Conservation (phyloP, 2,113 vertebrate genomes). For the Brachyhypopomus gauderio region DNA sequence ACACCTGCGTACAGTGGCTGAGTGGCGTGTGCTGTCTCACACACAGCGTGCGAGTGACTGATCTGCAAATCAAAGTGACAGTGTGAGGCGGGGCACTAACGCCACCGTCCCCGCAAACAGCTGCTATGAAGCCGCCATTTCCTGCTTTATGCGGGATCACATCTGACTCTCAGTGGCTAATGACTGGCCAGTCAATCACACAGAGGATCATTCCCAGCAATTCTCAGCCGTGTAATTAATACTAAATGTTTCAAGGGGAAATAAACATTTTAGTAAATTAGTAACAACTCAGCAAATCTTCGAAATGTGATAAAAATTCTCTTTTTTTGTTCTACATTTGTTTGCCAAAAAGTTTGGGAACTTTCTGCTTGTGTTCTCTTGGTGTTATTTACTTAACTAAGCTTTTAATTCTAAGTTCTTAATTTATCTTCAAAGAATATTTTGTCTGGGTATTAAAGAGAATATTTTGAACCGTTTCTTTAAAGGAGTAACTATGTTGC, state of each 20-base stretch:
- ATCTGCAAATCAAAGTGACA: slow-evolving; percentile 33
- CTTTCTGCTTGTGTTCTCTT: not conserved
- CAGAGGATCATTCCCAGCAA: not conserved
- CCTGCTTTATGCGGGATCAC: slow-evolving; percentile 15
- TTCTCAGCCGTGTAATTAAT: not conserved
- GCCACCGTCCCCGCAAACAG: not conserved
- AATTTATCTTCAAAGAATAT: not conserved
- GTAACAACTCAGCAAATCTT: not conserved
- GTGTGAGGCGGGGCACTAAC: not conserved
- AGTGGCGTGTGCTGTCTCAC: not conserved
- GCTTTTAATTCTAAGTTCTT: not conserved
- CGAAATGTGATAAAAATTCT: not conserved
- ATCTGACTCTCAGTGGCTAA: slow-evolving; percentile 18
- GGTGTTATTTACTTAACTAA: not conserved
- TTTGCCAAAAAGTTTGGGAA: not conserved
- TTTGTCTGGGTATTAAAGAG: not conserved
- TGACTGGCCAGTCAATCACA: slow-evolving; percentile 23
- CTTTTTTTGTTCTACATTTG: not conserved
- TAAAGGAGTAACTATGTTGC: not conserved
- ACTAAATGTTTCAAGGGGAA: not conserved
- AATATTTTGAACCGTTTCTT: not conserved
- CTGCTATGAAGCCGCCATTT: not conserved
- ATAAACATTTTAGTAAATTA: not conserved
- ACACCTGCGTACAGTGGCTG: not conserved
- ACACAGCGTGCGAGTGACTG: slow-evolving; percentile 8